Conservation (phyloP, 2,113 vertebrate species). For the Xiphophorus couchianus region DNA sequence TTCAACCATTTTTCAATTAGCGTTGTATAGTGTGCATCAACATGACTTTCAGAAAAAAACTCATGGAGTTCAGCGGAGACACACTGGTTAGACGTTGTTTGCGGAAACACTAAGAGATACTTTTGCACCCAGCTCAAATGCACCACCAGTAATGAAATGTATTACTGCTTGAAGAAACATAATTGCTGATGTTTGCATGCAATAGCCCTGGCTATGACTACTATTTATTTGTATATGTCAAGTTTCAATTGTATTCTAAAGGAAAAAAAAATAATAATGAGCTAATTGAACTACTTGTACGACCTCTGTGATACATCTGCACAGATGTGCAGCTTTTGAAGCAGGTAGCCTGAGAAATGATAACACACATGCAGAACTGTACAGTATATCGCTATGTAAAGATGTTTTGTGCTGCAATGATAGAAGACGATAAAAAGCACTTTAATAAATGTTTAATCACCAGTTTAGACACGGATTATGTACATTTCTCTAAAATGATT, state of each 20-base stretch:
- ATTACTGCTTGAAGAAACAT: conserved; percentile 86
- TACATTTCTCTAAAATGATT: conserved; percentile 78
- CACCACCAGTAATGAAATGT: conserved; percentile 84
- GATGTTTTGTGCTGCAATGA: conserved; percentile 81
- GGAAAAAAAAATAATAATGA: conserved; percentile 68
- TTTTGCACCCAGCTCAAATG: conserved; percentile 83
- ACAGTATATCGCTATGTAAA: conserved; percentile 84
- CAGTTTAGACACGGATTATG: conserved; percentile 81
- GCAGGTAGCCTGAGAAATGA: conserved; percentile 66
- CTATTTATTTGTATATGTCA: conserved; percentile 89
- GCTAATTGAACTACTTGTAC: conserved; percentile 78
- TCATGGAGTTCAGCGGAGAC: conserved; percentile 70
- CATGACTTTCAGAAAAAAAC: conserved; percentile 39
- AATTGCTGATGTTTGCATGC: conserved; percentile 87
- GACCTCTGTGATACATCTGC: conserved; percentile 71
- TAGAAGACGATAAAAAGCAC: conserved; percentile 80
- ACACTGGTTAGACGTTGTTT: conserved; percentile 77
- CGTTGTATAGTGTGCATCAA: conserved; percentile 73
- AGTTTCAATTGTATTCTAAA: conserved; percentile 84
- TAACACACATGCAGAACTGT: conserved; percentile 77
- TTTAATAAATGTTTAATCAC: conserved; percentile 88
- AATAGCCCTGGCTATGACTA: conserved; percentile 85
- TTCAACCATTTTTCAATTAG: conserved; percentile 77
- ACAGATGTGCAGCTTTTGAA: conserved; percentile 62
- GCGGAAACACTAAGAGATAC: conserved; percentile 75